Evolutionary conservation across 2,888 invertebrate species (phyloP).

Genomic region (Dorcus hopei): DNA sequence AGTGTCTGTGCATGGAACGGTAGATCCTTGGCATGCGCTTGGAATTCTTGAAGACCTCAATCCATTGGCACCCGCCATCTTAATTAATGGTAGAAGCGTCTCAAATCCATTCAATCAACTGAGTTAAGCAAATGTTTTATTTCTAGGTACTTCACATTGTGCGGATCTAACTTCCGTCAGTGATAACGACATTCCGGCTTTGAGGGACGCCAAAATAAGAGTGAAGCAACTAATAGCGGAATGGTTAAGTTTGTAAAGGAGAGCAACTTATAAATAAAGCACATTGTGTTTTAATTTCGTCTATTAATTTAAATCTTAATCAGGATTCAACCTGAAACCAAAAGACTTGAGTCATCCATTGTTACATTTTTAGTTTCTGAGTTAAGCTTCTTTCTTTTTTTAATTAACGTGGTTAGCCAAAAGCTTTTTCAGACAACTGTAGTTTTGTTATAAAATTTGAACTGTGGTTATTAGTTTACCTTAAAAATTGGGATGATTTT

Average conservation of each 20-base stretch:
- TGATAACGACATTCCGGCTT: slow-evolving; percentile 18
- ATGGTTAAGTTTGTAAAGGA: slow-evolving; percentile 22
- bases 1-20: slow-evolving; percentile 58
- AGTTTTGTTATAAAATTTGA: too few relatives aligned
- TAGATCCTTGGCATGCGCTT: slow-evolving; percentile 59
- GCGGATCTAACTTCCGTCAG: slow-evolving; percentile 26
- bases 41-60: slow-evolving; percentile 50
- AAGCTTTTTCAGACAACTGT: too few relatives aligned
- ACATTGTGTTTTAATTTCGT: too few relatives aligned
- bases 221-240: slow-evolving; percentile 24
- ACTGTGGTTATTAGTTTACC: too few relatives aligned
- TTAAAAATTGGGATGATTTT: too few relatives aligned
- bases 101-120: too few relatives aligned
- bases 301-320: too few relatives aligned
- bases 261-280: neutral
- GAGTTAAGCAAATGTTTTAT: neutral
- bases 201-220: slow-evolving; percentile 25
- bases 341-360: too few relatives aligned
- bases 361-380: too few relatives aligned
- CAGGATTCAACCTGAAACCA: too few relatives aligned
- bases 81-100: slow-evolving; percentile 23
- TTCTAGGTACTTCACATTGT: slow-evolving; percentile 32
- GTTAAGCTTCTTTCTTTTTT: too few relatives aligned
- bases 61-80: slow-evolving; percentile 28
- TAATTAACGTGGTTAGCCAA: too few relatives aligned